Conservation (phyloP, 1,140 invertebrate species). For the Tetragnatha versicolor region DNA sequence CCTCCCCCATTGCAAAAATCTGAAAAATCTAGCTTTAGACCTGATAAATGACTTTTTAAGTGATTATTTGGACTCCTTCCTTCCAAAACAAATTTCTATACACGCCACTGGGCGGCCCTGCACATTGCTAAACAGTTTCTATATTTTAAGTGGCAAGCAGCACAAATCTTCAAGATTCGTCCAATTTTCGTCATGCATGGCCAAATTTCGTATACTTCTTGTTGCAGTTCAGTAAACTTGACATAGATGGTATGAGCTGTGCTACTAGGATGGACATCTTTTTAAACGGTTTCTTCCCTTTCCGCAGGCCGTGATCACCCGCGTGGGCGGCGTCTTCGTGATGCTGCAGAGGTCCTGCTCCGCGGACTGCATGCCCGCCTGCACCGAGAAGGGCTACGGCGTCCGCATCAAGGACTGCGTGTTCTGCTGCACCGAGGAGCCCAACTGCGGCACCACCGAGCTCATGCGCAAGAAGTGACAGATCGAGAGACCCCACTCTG, state of each 20-base stretch:
- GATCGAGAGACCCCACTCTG: neutral
- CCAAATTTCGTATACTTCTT: no score
- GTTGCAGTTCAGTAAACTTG: no score
- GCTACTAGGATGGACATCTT: neutral
- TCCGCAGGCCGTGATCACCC: constrained; percentile 14
- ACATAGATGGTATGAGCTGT: neutral
- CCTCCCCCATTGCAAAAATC: no score
- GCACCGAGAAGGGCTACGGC: constrained; percentile 42
- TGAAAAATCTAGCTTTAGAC: no score
- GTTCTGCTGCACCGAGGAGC: constrained; percentile 12
- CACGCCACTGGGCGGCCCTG: no score
- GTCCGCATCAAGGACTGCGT: constrained; percentile 21
- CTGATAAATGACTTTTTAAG: no score
- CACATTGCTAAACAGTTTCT: no score
- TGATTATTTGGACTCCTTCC: no score
- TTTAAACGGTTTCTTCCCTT: neutral
- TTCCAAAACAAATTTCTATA: no score
- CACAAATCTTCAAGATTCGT: no score
- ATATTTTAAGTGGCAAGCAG: no score
- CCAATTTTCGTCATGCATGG: no score
- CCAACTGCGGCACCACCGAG: constrained; percentile 1
- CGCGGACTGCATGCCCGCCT: constrained; percentile 5
- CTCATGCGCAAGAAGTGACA: constrained; percentile 14
- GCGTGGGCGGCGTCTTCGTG: constrained; percentile 31
- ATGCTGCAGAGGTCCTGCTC: constrained; percentile 34